Evolutionary conservation across 2,888 invertebrate species (phyloP).

Genomic region (Acronicta alni): DNA sequence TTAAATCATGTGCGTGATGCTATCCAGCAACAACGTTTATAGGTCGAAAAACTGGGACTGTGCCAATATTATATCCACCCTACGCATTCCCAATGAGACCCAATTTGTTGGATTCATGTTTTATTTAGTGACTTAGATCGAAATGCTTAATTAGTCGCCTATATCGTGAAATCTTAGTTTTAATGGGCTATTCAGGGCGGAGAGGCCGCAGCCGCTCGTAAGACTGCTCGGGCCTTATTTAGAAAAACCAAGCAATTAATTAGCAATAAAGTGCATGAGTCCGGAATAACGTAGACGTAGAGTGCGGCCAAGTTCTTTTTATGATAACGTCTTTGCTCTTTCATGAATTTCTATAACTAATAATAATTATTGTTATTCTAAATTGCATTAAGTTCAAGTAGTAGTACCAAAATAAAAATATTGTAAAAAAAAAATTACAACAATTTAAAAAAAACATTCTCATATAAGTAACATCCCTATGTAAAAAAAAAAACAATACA

Average conservation of each 20-base stretch:
- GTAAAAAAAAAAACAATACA: too few species aligned
- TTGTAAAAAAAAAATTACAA: too few species aligned
- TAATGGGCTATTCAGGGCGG: constrained; percentile 43
- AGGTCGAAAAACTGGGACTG: neutral
- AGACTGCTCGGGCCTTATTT: constrained; percentile 46
- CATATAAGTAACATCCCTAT: too few species aligned
- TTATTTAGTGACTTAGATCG: constrained; percentile 41
- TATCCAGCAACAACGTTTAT: too few species aligned
- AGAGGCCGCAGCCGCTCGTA: constrained; percentile 38
- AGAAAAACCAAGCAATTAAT: constrained; percentile 52
- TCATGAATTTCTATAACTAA: too few species aligned
- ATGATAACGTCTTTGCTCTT: neutral
- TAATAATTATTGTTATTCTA: too few species aligned
- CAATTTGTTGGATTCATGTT: constrained; percentile 41
- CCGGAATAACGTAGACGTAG: constrained; percentile 19
- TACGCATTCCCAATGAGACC: constrained; percentile 18
- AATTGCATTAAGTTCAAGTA: too few species aligned
- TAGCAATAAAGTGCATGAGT: constrained; percentile 42
- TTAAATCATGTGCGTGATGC: too few species aligned
- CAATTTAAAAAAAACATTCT: too few species aligned
- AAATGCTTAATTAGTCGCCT: constrained; percentile 43
- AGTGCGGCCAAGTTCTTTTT: constrained; percentile 1
- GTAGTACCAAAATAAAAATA: too few species aligned
- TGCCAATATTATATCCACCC: neutral
- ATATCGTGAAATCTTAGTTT: constrained; percentile 50